A percentile compares a stretch with the other conserved stretches of the same genome.
These are phyloP conservation scores for Chirona hameri DNA, from an alignment of 2,888 invertebrate species.

Conservation along the genomic window DNA sequence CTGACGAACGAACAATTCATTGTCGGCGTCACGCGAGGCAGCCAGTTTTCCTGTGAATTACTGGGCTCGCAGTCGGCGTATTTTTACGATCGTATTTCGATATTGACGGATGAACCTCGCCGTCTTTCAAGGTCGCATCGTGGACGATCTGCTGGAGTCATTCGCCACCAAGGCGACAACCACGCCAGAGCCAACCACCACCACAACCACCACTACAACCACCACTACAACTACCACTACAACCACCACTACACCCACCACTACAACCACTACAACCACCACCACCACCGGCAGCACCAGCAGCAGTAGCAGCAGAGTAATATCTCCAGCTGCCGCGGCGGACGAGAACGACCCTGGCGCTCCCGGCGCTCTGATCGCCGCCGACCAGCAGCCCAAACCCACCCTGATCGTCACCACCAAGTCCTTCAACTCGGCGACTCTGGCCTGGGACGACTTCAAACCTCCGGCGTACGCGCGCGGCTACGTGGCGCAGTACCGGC, in stretches of 20 bases:
- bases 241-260: background rate
- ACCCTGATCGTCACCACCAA: constrained; percentile 44
- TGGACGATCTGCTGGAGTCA: background rate
- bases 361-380: background rate
- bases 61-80: too few species aligned
- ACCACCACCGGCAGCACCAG: background rate
- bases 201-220: background rate
- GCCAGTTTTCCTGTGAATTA: too few species aligned
- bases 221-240: background rate
- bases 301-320: background rate
- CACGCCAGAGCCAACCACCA: background rate
- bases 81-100: too few species aligned
- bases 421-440: constrained; percentile 42
- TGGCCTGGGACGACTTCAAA: constrained; percentile 46
- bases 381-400: constrained; percentile 36
- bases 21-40: too few species aligned
- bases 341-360: background rate
- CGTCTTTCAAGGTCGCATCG: background rate
- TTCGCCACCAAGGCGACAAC: background rate
- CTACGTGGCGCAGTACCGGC: constrained; percentile 43
- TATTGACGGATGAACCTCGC: too few species aligned
- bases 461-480: constrained; percentile 42
- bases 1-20: too few species aligned
- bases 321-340: background rate
- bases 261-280: background rate